Evolutionary conservation across 2,888 invertebrate species (phyloP).

Genomic region (Thymelicus sylvestris): DNA sequence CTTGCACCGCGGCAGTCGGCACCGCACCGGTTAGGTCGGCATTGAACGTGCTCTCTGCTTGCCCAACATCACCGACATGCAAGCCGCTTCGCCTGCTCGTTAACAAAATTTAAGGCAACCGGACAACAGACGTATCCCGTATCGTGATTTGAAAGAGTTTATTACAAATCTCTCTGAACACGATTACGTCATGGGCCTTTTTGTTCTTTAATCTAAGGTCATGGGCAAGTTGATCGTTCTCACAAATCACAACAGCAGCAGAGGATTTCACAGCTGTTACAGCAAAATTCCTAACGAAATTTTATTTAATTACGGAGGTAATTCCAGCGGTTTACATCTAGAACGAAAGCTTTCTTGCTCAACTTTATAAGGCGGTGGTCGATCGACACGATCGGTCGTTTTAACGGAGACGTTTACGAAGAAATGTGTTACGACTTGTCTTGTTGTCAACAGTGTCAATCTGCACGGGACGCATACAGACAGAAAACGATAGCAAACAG

Average conservation of each 20-base stretch:
- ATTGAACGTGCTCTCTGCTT: conserved; percentile 13
- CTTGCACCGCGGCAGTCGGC: conserved; percentile 18
- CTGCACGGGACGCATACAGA: no score
- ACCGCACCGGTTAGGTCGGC: background rate
- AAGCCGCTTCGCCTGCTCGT: no score
- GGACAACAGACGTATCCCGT: background rate
- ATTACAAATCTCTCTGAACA: no score
- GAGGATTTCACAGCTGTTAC: no score
- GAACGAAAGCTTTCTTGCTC: conserved; percentile 14
- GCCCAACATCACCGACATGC: background rate
- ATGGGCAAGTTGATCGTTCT: no score
- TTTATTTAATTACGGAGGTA: background rate
- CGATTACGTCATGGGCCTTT: no score
- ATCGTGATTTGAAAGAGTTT: no score
- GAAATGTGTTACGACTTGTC: background rate
- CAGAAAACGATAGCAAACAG: no score
- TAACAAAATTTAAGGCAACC: background rate
- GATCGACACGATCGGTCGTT: background rate
- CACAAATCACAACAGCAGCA: no score
- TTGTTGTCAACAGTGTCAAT: no score
- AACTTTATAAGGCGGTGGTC: conserved; percentile 22
- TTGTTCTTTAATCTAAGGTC: no score
- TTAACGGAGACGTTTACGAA: background rate
- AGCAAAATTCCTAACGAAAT: background rate
- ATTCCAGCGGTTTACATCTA: conserved; percentile 4